Evolutionary conservation across 2,113 vertebrate species (phyloP).

Genomic region (Orientallactaga bullata): DNA sequence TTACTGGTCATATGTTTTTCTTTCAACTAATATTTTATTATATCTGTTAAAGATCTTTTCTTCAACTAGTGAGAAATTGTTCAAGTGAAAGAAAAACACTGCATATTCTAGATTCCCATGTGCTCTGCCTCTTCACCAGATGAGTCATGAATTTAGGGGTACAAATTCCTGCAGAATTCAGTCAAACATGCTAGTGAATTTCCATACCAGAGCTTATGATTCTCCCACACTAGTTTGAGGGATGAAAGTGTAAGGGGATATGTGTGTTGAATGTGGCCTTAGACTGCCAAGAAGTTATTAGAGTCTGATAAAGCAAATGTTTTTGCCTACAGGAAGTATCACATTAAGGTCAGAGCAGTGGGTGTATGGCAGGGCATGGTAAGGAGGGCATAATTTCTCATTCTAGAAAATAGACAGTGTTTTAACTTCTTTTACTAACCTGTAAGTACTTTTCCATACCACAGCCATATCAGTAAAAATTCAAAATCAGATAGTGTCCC

Average conservation of each 20-base stretch:
- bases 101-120: background rate
- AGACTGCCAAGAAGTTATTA: background rate
- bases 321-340: background rate
- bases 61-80: background rate
- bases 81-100: conserved; percentile 39
- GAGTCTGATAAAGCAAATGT: background rate
- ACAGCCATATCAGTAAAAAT: background rate
- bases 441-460: background rate
- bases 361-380: background rate
- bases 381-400: background rate
- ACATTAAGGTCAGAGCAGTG: background rate
- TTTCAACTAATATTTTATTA: too few species aligned
- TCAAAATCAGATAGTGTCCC: background rate
- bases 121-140: background rate
- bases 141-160: conserved; percentile 37
- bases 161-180: background rate
- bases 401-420: background rate
- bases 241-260: background rate
- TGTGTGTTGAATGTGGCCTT: background rate
- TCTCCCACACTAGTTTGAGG: background rate
- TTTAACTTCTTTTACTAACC: background rate
- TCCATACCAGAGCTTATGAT: background rate
- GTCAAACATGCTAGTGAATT: background rate
- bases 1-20: too few species aligned
- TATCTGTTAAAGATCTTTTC: background rate